Percentiles rank a stretch among this genome's conserved stretches.
Evolutionary conservation across 2,797 vertebrate genomes (phyloP).

Genomic region (Squalus acanthias): DNA sequence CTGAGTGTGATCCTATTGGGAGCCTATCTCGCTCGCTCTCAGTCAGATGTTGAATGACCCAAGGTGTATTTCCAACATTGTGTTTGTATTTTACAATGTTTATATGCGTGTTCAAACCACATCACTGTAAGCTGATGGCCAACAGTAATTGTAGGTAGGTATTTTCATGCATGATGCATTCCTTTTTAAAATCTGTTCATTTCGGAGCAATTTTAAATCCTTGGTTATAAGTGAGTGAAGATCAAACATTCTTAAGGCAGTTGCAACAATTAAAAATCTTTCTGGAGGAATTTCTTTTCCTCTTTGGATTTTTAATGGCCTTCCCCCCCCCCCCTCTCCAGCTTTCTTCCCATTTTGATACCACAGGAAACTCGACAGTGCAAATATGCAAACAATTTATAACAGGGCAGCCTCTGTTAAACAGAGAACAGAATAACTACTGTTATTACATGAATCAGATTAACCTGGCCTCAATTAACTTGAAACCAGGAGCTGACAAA

Average conservation of each 20-base stretch:
- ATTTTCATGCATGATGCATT: not conserved
- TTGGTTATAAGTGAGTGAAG: not conserved
- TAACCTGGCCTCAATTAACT: constrained; percentile 21
- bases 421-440: constrained; percentile 30
- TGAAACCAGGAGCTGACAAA: constrained; percentile 3
- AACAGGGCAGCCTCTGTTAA: not conserved
- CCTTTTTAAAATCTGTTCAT: not conserved
- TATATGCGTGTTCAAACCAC: not conserved
- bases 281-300: not conserved
- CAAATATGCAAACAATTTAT: not conserved
- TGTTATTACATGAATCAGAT: constrained; percentile 14
- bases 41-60: not conserved
- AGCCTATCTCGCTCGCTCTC: not conserved
- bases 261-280: not conserved
- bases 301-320: not conserved
- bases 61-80: not conserved
- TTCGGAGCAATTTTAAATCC: not conserved
- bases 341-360: not conserved
- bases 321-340: not conserved
- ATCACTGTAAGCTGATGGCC: not conserved
- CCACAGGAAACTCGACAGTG: constrained; percentile 2
- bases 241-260: not conserved
- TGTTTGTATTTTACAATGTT: not conserved
- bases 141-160: not conserved
- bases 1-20: not conserved